Evolutionary conservation across 2,797 vertebrate genomes (phyloP).

Genomic region (Simalia tracyae): DNA sequence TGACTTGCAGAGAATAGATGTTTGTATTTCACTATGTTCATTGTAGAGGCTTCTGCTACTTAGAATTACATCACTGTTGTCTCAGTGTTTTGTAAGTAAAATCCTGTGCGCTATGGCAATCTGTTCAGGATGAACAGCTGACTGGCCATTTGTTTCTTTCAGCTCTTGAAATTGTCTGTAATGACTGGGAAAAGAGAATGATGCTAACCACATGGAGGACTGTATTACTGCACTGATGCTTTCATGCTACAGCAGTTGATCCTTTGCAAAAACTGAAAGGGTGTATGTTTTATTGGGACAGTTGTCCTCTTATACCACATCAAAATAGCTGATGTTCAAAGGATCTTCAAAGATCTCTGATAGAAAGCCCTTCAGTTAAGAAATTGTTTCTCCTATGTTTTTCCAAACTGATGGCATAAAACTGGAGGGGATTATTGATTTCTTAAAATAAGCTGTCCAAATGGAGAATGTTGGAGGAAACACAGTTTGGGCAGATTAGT

Average conservation of each 20-base stretch:
- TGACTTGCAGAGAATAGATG: background rate
- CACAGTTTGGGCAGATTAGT: background rate
- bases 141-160: background rate
- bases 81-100: constrained; percentile 36
- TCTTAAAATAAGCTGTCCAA: background rate
- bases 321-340: constrained; percentile 4
- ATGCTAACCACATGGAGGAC: background rate
- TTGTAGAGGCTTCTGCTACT: background rate
- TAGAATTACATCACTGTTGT: constrained; percentile 42
- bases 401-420: background rate
- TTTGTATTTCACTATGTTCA: constrained; percentile 6
- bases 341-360: background rate
- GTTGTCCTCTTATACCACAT: background rate
- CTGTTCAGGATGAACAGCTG: constrained; percentile 11
- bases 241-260: constrained; percentile 1
- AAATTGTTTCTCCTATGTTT: background rate
- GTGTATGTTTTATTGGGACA: accelerated
- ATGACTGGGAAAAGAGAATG: constrained; percentile 6
- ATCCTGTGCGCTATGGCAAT: background rate
- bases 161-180: constrained; percentile 23
- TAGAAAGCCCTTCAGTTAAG: background rate
- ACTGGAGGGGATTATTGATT: background rate
- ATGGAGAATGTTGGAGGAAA: background rate
- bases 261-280: background rate
- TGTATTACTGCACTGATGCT: constrained; percentile 22